A percentile compares a stretch with the other conserved stretches of the same genome.
Conservation (phyloP, 1,140 invertebrate genomes). For the Papilio aristodemus region DNA sequence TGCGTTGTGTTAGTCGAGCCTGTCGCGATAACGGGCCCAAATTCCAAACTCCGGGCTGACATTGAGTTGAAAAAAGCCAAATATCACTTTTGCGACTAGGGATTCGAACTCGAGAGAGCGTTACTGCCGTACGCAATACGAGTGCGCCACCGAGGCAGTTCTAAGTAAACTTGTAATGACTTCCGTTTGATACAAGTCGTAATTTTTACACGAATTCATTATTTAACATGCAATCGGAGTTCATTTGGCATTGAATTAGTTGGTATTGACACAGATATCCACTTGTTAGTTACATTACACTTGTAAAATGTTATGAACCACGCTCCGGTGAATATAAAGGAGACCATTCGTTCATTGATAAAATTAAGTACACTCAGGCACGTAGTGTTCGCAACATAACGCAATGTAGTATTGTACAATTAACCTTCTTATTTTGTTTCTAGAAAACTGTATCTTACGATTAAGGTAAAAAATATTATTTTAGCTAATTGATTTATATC, state of each 20-base stretch:
- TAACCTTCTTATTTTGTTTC: neutral
- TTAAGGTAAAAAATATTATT: neutral
- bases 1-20: no score
- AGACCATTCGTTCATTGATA: conserved; percentile 3
- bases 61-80: no score
- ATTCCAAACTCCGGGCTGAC: no score
- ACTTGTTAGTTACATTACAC: conserved; percentile 12
- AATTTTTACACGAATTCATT: neutral
- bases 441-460: neutral
- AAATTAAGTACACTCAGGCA: neutral
- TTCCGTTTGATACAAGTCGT: neutral
- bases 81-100: no score
- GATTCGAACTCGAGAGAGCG: no score
- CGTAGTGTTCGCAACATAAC: conserved; percentile 4
- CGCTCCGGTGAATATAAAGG: conserved; percentile 17
- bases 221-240: neutral
- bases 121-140: no score
- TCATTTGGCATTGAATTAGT: conserved; percentile 15
- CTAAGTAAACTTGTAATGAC: neutral
- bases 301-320: conserved; percentile 9
- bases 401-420: conserved; percentile 11
- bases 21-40: no score
- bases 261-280: conserved; percentile 13
- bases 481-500: no score
- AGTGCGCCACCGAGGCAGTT: no score